phyloP scores from a whole-genome alignment of 2,797 vertebrate genomes.

The Mareca strepera region DNA sequence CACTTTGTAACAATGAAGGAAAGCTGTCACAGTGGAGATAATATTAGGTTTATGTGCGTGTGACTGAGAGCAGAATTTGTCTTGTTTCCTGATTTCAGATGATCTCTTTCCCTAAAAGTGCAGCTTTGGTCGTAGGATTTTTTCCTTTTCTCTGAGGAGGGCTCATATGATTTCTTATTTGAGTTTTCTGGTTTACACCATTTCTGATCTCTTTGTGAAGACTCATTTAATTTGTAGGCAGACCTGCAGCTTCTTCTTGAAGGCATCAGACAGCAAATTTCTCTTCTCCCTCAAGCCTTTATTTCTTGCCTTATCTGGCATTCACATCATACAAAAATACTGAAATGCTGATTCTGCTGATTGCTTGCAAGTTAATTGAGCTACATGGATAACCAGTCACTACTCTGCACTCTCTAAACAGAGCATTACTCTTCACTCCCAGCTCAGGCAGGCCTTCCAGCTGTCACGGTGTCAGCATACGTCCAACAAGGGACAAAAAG shows the following conservation, averaged over 20 bases:
- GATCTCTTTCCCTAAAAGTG: neutral
- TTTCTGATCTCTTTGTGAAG: neutral
- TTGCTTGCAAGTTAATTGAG: neutral
- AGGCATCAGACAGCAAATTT: constrained; percentile 23
- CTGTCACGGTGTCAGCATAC: neutral
- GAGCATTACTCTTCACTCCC: neutral
- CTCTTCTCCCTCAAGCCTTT: neutral
- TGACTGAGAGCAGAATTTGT: neutral
- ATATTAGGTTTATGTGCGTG: neutral
- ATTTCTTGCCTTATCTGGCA: constrained; percentile 17
- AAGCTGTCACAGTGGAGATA: neutral
- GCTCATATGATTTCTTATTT: neutral
- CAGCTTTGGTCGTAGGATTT: neutral
- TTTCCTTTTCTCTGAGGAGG: neutral
- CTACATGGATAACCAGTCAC: neutral
- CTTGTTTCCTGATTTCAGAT: neutral
- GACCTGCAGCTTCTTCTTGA: constrained; percentile 8
- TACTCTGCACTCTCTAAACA: neutral
- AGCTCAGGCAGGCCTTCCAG: neutral
- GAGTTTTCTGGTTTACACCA: neutral
- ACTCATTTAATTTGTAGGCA: neutral
- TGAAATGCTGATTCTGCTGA: neutral
- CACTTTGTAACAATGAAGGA: neutral
- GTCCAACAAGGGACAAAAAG: neutral
- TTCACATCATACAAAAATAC: neutral